phyloP scores from a whole-genome alignment of 2,113 vertebrate genomes.

The Marmota monax region DNA sequence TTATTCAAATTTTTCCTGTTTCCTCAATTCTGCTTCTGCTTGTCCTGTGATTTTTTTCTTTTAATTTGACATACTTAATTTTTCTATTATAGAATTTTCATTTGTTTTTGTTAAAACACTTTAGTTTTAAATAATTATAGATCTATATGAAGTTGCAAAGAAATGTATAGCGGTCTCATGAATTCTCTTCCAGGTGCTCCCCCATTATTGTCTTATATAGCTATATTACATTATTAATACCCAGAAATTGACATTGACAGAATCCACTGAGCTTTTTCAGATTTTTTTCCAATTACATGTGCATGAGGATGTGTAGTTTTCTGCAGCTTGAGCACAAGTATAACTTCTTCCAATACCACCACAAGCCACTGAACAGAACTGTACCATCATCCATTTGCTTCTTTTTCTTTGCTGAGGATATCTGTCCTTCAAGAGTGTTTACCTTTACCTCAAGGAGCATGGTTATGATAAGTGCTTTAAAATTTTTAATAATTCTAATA shows the following conservation, averaged over 20 bases:
- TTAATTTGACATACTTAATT: too few relatives aligned
- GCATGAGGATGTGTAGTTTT: not conserved
- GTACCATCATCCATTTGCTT: not conserved
- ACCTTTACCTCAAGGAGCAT: not conserved
- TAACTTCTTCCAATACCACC: not conserved
- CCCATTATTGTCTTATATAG: not conserved
- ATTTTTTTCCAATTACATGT: not conserved
- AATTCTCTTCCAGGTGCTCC: not conserved
- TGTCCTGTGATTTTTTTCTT: not conserved
- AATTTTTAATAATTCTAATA: slow-evolving; percentile 33
- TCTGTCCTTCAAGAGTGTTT: not conserved
- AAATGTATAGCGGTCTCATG: not conserved
- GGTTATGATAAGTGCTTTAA: not conserved
- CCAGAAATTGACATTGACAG: not conserved
- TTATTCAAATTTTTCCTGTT: not conserved
- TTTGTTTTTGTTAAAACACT: not conserved
- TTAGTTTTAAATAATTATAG: not conserved
- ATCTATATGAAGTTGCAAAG: not conserved
- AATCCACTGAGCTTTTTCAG: not conserved
- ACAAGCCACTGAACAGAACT: not conserved
- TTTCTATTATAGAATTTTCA: not conserved
- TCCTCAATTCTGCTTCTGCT: not conserved
- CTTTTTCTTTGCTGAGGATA: not conserved
- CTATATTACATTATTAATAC: not conserved
- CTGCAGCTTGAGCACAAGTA: not conserved